Evolutionary conservation across 2,888 invertebrate species (phyloP), one percentile per base, ranked within the genome.

Genomic region (Carterocephalus palaemon): DNA sequence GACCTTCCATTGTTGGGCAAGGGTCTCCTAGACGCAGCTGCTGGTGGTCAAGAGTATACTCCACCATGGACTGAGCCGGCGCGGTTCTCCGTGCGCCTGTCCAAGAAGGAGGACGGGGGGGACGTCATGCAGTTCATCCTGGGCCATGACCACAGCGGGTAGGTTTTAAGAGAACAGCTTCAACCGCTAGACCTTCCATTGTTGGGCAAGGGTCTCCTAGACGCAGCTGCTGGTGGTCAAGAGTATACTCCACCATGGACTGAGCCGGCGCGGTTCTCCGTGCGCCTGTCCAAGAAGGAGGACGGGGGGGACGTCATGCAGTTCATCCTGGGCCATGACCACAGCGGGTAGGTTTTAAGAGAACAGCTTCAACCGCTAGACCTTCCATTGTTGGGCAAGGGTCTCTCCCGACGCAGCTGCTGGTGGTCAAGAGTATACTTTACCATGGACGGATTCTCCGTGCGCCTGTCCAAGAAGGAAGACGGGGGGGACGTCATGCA

Each of bases 181-280:
- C n/a, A n/a, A n/a, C n/a, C n/a, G n/a, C n/a, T n/a, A n/a, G n/a
- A n/a, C n/a, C n/a, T n/a, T n/a, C n/a, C n/a, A n/a, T n/a, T n/a
- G n/a, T n/a, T n/a, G n/a, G n/a, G n/a, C n/a, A n/a, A n/a, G n/a
- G n/a, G n/a, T n/a, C n/a, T n/a, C n/a, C n/a, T n/a, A n/a, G n/a
- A n/a, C n/a, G n/a, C n/a, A n/a, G n/a, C n/a, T n/a, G n/a, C n/a
- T n/a, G n/a, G 6, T 19, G 3, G 19, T n/a, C n/a, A n/a, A n/a
- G n/a, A n/a, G n/a, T n/a, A n/a, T n/a, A n/a, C 28, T 89, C 91
- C 5, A 95, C 94, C 69, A 81, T 90, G 60, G 89, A 89, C 6
- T 0, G 80, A 85, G 37, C 85, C 89, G 0, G 80, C 89, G 0
- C 88, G 88, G 8, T 85, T 90, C 34, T 87, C 88, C 0, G 62